Conservation (phyloP, 1,140 invertebrate species). For the Leptinotarsa defecta region DNA sequence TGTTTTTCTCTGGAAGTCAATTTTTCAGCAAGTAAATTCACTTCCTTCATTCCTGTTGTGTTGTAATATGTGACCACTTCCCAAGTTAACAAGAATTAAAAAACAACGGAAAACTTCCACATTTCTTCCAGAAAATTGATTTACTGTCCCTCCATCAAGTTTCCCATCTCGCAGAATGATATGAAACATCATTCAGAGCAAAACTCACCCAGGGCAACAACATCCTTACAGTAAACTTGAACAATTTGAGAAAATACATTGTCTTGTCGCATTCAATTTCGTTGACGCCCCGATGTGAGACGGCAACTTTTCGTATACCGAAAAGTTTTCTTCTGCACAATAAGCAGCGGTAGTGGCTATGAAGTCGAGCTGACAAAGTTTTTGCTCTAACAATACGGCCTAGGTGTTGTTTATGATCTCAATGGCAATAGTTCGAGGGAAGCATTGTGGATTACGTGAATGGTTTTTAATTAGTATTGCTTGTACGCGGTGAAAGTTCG, state of each 20-base stretch:
- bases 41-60: no score
- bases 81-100: no score
- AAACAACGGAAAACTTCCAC: no score
- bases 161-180: background rate
- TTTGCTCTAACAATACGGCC: background rate
- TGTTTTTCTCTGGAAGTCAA: no score
- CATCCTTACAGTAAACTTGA: background rate
- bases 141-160: background rate
- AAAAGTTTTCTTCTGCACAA: background rate
- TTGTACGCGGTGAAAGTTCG: background rate
- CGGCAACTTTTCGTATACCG: background rate
- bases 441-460: background rate
- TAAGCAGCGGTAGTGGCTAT: background rate
- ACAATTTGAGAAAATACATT: slow-evolving; percentile 6
- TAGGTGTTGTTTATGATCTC: background rate
- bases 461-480: background rate
- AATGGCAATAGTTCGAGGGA: background rate
- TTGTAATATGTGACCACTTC: no score
- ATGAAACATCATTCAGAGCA: background rate
- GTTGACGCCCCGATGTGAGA: background rate
- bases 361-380: slow-evolving; percentile 1
- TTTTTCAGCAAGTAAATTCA: no score
- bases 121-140: no score
- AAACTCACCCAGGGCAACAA: background rate
- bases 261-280: background rate